Conservation (phyloP, 2,797 vertebrate genomes). For the Sebastiscus tertius region DNA sequence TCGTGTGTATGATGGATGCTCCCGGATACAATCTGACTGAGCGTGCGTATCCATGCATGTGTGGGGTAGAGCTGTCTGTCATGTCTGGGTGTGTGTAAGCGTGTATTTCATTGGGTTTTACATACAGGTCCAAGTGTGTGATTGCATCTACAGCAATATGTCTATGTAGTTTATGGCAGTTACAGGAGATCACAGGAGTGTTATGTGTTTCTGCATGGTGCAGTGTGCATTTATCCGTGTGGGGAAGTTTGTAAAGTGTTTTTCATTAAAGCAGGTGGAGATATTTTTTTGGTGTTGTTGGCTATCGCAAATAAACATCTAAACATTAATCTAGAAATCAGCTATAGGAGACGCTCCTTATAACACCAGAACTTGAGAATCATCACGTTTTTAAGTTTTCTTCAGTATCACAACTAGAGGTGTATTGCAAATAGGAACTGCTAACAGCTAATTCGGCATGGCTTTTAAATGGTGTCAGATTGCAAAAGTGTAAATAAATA, state of each 20-base stretch:
- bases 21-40: slow-evolving; percentile 41
- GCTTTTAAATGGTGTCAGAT: not conserved
- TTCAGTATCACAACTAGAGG: not conserved
- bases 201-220: not conserved
- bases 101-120: slow-evolving; percentile 15
- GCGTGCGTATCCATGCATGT: slow-evolving; percentile 18
- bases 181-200: slow-evolving; percentile 32
- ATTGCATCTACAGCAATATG: slow-evolving; percentile 37
- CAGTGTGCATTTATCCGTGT: not conserved
- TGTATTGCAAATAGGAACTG: not conserved
- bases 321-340: not conserved
- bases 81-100: not conserved
- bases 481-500: not conserved
- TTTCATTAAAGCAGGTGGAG: not conserved
- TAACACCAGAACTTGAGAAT: not conserved
- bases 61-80: slow-evolving; percentile 26
- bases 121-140: not conserved
- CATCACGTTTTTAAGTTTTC: no score
- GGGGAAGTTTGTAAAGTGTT: not conserved
- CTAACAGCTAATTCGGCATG: not conserved
- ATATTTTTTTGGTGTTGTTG: not conserved
- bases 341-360: not conserved
- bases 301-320: not conserved
- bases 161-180: slow-evolving; percentile 28
- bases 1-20: slow-evolving; percentile 58